phyloP scores from a whole-genome alignment of 2,888 invertebrate genomes.

The Pristionchus maxplancki region DNA sequence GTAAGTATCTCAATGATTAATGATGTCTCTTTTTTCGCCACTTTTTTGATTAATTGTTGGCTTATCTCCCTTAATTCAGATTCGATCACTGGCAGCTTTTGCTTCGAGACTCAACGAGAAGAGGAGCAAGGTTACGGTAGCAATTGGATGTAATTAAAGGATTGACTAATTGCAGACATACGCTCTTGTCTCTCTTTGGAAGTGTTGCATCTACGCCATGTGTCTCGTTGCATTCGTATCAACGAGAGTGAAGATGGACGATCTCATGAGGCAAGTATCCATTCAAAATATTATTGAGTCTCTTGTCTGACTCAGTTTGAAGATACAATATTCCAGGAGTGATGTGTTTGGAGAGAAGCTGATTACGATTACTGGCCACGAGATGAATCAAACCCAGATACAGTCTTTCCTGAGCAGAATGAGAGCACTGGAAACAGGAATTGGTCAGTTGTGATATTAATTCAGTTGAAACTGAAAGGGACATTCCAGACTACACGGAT shows the following conservation, averaged over 20 bases:
- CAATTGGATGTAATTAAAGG: background rate
- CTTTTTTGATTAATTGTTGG: background rate
- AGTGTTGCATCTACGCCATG: conserved; percentile 88
- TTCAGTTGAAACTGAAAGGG: background rate
- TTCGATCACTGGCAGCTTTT: conserved; percentile 57
- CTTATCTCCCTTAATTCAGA: background rate
- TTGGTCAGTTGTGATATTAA: background rate
- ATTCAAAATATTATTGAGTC: background rate
- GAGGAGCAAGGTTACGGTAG: conserved; percentile 20
- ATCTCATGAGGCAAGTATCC: conserved; percentile 63
- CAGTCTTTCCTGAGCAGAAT: conserved; percentile 72
- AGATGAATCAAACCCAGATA: conserved; percentile 73
- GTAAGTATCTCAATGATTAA: conserved; percentile 61
- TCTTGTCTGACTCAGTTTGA: too few relatives aligned
- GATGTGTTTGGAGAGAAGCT: conserved; percentile 77
- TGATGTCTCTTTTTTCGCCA: background rate
- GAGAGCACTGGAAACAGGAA: conserved; percentile 56
- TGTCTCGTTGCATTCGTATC: conserved; percentile 85
- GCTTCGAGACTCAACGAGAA: conserved; percentile 82
- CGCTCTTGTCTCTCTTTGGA: conserved; percentile 91
- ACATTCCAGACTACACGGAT: conserved; percentile 43
- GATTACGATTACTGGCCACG: conserved; percentile 72
- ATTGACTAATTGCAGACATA: conserved; percentile 83
- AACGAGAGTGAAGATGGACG: conserved; percentile 81
- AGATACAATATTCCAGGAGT: conserved; percentile 25